Conservation (phyloP, 2,888 invertebrate genomes). For the Unio delphinus region DNA sequence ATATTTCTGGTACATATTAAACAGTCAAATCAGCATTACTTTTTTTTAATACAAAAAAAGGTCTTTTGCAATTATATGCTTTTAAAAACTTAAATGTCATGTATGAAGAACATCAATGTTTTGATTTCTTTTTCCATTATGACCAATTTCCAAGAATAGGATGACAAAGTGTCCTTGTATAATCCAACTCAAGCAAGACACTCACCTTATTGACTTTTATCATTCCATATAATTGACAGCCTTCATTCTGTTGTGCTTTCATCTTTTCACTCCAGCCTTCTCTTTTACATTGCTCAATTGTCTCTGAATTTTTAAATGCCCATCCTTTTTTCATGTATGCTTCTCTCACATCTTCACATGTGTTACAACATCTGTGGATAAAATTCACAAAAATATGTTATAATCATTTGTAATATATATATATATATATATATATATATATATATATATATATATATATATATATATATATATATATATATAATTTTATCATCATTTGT, state of each 20-base stretch:
- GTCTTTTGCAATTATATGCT: too few relatives aligned
- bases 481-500: too few relatives aligned
- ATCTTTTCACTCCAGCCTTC: slow-evolving; percentile 83
- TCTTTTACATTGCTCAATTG: slow-evolving; percentile 92
- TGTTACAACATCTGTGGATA: slow-evolving; percentile 89
- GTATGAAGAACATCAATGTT: too few relatives aligned
- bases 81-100: too few relatives aligned
- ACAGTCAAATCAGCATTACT: too few relatives aligned
- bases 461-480: not conserved
- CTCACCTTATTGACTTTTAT: slow-evolving; percentile 92
- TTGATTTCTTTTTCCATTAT: too few relatives aligned
- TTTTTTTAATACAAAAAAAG: too few relatives aligned
- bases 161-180: too few relatives aligned
- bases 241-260: slow-evolving; percentile 89
- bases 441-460: not conserved
- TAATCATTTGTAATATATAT: not conserved
- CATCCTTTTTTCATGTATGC: slow-evolving; percentile 91
- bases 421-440: not conserved
- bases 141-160: too few relatives aligned
- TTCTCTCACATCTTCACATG: slow-evolving; percentile 94
- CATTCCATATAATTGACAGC: slow-evolving; percentile 95
- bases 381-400: not conserved
- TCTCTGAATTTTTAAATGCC: slow-evolving; percentile 85
- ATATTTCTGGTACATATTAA: too few relatives aligned
- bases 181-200: not conserved